Evolutionary conservation across 2,888 invertebrate genomes (phyloP).

Genomic region (Harpalus rubripes): DNA sequence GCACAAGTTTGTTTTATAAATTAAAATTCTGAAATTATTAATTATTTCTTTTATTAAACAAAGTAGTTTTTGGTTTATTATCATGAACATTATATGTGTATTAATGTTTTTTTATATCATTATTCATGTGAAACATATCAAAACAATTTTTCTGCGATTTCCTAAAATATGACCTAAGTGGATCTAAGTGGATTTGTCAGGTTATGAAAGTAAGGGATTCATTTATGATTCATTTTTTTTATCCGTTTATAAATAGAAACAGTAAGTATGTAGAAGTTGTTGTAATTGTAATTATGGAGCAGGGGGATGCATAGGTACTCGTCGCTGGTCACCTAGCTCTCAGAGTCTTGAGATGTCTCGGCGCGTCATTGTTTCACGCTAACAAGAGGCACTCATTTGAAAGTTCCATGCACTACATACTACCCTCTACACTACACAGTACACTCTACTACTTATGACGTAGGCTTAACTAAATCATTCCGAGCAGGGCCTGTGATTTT

Average conservation of each 20-base stretch:
- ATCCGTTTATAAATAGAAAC: constrained; percentile 5
- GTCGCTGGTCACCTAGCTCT: constrained; percentile 4
- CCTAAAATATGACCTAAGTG: no score
- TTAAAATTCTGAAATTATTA: no score
- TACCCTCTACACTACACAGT: neutral
- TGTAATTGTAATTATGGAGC: constrained; percentile 30
- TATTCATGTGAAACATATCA: no score
- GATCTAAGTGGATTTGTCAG: no score
- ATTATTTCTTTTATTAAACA: no score
- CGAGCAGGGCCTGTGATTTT: constrained; percentile 26
- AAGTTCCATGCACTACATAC: neutral
- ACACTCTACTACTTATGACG: constrained; percentile 23
- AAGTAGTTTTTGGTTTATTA: no score
- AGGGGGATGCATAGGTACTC: neutral
- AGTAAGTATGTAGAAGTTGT: neutral
- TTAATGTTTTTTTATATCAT: no score
- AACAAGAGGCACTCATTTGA: constrained; percentile 43
- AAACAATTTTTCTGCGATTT: no score
- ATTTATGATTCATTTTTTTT: no score
- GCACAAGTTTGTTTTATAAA: no score
- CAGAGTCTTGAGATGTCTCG: constrained; percentile 19
- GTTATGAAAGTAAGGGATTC: no score
- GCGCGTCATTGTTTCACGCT: constrained; percentile 51
- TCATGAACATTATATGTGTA: no score
- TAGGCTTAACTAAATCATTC: constrained; percentile 50